Percentiles rank a stretch among this genome's conserved stretches.
Conservation (phyloP, 1,140 invertebrate species). For the Ruditapes philippinarum region DNA sequence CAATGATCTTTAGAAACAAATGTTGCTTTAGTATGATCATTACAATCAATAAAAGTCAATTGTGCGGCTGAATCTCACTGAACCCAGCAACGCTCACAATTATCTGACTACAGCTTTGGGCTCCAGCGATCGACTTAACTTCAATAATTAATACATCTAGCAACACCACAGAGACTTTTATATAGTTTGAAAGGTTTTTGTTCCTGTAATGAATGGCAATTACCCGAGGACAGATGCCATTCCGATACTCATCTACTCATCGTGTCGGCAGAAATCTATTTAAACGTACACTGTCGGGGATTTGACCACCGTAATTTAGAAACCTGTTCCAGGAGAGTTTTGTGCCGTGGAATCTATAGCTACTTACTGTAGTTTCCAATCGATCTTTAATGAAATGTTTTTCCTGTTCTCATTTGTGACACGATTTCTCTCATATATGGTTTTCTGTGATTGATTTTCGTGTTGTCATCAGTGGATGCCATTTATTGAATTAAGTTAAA, state of each 20-base stretch:
- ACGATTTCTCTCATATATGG: background rate
- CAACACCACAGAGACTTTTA: constrained; percentile 21
- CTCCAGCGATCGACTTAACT: background rate
- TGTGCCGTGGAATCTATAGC: background rate
- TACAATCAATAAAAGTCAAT: no score
- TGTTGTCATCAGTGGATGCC: background rate
- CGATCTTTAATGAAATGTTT: constrained; percentile 20
- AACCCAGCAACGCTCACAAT: background rate
- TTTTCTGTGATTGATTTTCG: background rate
- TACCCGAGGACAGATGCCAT: constrained; percentile 18
- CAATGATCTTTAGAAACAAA: no score
- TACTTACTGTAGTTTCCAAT: background rate
- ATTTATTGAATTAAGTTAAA: background rate
- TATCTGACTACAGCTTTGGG: background rate
- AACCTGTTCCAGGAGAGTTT: background rate
- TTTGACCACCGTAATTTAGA: constrained; percentile 21
- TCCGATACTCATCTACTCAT: constrained; percentile 23
- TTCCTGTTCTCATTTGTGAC: background rate
- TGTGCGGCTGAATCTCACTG: no score
- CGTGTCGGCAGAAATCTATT: background rate
- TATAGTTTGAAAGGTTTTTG: constrained; percentile 55
- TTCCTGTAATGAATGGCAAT: constrained; percentile 38
- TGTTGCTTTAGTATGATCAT: no score
- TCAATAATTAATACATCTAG: constrained; percentile 48
- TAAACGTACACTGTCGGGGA: constrained; percentile 10